Evolutionary conservation across 2,888 invertebrate genomes (phyloP).

Genomic region (Scaptomyza cyrtandrae): DNA sequence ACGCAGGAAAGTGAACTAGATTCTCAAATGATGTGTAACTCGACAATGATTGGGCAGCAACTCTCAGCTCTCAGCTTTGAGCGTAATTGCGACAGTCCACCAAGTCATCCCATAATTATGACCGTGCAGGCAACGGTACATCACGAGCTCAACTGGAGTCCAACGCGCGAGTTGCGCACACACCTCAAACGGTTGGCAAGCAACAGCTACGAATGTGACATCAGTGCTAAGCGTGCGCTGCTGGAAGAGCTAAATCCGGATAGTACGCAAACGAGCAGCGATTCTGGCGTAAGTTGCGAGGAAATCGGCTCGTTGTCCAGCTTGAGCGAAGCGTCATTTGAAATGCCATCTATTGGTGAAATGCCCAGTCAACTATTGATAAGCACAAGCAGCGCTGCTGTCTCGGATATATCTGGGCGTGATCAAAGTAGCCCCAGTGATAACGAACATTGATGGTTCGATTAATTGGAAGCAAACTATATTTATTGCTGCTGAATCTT

Average conservation of each 20-base stretch:
- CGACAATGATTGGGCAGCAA: conserved; percentile 69
- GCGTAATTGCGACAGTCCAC: conserved; percentile 53
- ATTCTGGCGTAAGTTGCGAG: conserved; percentile 56
- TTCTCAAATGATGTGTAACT: conserved; percentile 57
- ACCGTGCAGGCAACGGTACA: conserved; percentile 72
- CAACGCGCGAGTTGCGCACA: conserved; percentile 12
- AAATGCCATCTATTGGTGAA: conserved; percentile 50
- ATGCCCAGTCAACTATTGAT: conserved; percentile 56
- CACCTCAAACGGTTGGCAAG: conserved; percentile 5
- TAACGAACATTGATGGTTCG: not conserved
- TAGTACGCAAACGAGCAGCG: conserved; percentile 17
- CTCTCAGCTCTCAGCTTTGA: not conserved
- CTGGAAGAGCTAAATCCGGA: conserved; percentile 10
- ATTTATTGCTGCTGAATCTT: not conserved
- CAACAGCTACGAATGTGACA: not conserved
- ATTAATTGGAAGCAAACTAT: not conserved
- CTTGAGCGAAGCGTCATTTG: conserved; percentile 14
- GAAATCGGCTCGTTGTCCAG: conserved; percentile 41
- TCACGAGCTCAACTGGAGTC: conserved; percentile 74
- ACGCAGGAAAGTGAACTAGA: conserved; percentile 73
- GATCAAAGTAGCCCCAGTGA: not conserved
- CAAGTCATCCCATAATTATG: conserved; percentile 46
- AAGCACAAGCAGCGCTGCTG: conserved; percentile 68
- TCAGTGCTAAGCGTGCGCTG: conserved; percentile 29
- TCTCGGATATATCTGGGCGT: conserved; percentile 46